Evolutionary conservation across 2,113 vertebrate species (phyloP).

Genomic region (Anas platyrhynchos): DNA sequence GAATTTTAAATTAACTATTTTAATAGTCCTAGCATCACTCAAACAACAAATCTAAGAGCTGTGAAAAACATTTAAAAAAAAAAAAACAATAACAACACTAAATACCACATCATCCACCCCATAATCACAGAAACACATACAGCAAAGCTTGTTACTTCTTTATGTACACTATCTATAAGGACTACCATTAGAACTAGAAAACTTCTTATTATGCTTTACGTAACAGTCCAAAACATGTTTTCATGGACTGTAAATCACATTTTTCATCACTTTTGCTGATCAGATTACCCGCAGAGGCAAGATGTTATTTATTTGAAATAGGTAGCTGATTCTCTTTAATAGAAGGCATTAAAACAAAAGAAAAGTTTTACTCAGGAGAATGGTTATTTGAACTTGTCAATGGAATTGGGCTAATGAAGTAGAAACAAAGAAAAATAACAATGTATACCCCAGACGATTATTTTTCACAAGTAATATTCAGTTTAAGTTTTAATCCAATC

Average conservation of each 20-base stretch:
- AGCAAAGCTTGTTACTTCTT: neutral
- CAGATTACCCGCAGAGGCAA: neutral
- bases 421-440: conserved; percentile 51
- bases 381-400: neutral
- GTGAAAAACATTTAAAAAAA: neutral
- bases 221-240: neutral
- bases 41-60: neutral
- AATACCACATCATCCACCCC: too few species aligned
- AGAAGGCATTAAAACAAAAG: neutral
- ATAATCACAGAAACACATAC: neutral
- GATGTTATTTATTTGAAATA: neutral
- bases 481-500: conserved; percentile 3
- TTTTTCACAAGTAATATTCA: conserved; percentile 37
- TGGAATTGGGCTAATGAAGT: conserved; percentile 19
- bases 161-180: neutral
- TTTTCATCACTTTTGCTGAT: neutral
- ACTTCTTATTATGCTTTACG: neutral
- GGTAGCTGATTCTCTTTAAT: neutral
- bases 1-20: neutral
- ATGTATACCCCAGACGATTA: conserved; percentile 33
- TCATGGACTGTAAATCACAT: neutral
- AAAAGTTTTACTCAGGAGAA: conserved; percentile 20
- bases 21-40: neutral
- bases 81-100: neutral
- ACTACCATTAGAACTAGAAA: neutral